These are phyloP conservation scores for Pogonocherus hispidulus DNA, from an alignment of 2,888 invertebrate genomes.

Conservation along the genomic window DNA sequence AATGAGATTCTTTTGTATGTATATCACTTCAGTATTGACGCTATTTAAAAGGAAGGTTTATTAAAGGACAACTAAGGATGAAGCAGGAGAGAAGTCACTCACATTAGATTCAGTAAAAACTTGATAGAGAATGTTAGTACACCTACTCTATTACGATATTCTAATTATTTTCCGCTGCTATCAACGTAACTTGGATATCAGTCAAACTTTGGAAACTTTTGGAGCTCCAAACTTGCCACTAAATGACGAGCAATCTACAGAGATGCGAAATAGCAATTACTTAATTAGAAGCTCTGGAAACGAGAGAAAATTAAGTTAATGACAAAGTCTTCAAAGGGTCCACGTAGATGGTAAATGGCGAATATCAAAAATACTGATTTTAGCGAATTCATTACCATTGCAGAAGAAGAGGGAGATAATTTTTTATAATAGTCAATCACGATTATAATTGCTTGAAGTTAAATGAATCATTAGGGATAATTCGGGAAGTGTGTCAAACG, in stretches of 20 bases:
- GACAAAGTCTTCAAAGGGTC: conserved; percentile 57
- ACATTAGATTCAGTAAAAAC: background rate
- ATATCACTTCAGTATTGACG: background rate
- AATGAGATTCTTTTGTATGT: background rate
- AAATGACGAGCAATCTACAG: conserved; percentile 56
- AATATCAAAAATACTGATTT: conserved; percentile 45
- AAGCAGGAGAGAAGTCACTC: background rate
- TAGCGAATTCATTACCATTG: conserved; percentile 35
- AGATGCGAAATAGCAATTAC: conserved; percentile 64
- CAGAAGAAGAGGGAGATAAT: conserved; percentile 30
- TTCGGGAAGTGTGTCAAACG: conserved; percentile 22
- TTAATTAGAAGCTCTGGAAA: conserved; percentile 62
- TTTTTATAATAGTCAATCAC: conserved; percentile 34
- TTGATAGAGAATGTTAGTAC: conserved; percentile 9
- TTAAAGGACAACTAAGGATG: background rate
- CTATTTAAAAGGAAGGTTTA: background rate
- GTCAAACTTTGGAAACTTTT: conserved; percentile 48
- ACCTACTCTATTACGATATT: conserved; percentile 28
- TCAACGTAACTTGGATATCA: conserved; percentile 38
- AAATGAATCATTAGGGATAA: conserved; percentile 27
- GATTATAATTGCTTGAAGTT: conserved; percentile 32
- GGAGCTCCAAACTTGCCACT: conserved; percentile 49
- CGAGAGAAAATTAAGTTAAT: conserved; percentile 63
- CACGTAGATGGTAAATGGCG: conserved; percentile 39
- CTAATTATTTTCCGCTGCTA: conserved; percentile 32